Evolutionary conservation across 2,888 invertebrate species (phyloP).

Genomic region (Drosophila hamatofila): DNA sequence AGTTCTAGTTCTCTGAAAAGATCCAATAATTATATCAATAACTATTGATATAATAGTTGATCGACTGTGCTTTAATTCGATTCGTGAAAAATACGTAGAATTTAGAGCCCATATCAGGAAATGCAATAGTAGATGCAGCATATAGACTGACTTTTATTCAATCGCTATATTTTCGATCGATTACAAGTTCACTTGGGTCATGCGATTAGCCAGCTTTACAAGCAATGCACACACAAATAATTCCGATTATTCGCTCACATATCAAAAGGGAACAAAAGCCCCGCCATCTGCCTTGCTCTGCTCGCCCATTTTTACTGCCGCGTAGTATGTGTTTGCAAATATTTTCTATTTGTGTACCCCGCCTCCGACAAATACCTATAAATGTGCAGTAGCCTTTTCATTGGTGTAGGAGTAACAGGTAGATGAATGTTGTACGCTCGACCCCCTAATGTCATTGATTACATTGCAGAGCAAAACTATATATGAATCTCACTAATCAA

Average conservation of each 20-base stretch:
- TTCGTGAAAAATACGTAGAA: neutral
- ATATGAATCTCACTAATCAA: neutral
- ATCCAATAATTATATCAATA: neutral
- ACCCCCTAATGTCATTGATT: conserved; percentile 17
- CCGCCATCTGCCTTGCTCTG: neutral
- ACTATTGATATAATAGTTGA: no score
- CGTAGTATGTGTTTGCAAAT: conserved; percentile 14
- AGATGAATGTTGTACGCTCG: conserved; percentile 7
- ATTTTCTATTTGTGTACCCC: conserved; percentile 23
- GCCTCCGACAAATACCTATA: neutral
- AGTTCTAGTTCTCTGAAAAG: neutral
- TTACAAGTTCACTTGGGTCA: conserved; percentile 67
- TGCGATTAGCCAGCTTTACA: conserved; percentile 59
- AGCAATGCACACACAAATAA: conserved; percentile 45
- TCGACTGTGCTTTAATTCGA: neutral
- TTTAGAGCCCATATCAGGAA: conserved; percentile 51
- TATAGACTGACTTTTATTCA: conserved; percentile 30
- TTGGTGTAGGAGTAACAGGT: conserved; percentile 2
- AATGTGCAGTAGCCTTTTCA: neutral
- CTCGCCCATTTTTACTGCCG: conserved; percentile 3
- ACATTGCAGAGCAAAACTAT: neutral
- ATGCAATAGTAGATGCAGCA: conserved; percentile 39
- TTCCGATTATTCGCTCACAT: conserved; percentile 11
- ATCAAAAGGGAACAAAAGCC: conserved; percentile 9
- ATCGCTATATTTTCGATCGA: conserved; percentile 56